Evolutionary conservation across 2,888 invertebrate species (phyloP).

Genomic region (Hirtodrosophila histrioides): DNA sequence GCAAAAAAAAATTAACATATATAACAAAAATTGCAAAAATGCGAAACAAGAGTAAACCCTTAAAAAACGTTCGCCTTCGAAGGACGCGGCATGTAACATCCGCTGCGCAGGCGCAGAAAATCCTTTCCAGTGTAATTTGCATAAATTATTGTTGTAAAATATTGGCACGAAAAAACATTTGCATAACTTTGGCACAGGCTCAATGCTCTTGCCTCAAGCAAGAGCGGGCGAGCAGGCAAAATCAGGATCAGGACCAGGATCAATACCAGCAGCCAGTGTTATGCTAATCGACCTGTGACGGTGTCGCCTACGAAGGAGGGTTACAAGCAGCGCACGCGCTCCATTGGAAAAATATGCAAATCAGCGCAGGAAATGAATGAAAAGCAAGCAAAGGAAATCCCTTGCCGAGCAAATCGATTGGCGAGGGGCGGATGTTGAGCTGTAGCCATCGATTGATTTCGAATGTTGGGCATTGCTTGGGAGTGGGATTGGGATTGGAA

Average conservation of each 20-base stretch:
- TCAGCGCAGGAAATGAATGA: conserved; percentile 37
- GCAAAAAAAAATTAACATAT: conserved; percentile 67
- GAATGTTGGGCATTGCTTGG: conserved; percentile 11
- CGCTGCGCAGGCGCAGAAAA: conserved; percentile 56
- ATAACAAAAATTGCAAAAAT: conserved; percentile 64
- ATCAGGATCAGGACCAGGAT: conserved; percentile 25
- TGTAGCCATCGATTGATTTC: conserved; percentile 60
- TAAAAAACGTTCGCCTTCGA: conserved; percentile 40
- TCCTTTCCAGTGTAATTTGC: conserved; percentile 66
- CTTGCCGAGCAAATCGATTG: conserved; percentile 60
- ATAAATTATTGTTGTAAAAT: conserved; percentile 76
- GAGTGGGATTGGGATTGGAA: not conserved
- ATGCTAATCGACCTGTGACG: conserved; percentile 82
- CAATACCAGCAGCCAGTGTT: conserved; percentile 72
- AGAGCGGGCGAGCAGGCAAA: conserved; percentile 25
- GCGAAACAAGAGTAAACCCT: conserved; percentile 57
- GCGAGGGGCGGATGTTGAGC: conserved; percentile 43
- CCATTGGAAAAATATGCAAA: conserved; percentile 74
- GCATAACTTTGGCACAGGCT: conserved; percentile 79
- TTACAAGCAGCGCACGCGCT: conserved; percentile 67
- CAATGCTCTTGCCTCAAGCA: conserved; percentile 14
- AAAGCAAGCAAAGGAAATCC: conserved; percentile 37
- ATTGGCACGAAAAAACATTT: conserved; percentile 62
- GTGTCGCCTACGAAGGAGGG: conserved; percentile 52
- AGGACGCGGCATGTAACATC: conserved; percentile 63